Base-by-base conservation (phyloP, 2,888 invertebrate species). In the Cheilosia pagana region DNA sequence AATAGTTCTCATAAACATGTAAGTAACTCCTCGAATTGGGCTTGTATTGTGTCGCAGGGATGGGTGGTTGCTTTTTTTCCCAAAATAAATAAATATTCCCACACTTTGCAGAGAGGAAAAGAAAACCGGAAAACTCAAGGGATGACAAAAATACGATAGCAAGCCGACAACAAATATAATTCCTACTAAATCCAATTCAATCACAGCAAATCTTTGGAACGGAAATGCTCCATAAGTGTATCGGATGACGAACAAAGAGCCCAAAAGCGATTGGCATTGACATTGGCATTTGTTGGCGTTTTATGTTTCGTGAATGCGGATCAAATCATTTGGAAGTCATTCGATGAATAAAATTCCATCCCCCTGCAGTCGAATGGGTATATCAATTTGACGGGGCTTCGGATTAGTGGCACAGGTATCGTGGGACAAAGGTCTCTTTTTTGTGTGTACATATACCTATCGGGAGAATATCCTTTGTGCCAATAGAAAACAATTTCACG, bases 241-340 rank as follows among this genome's bases (percentile, higher is more conserved):
- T 79, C 79, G 74, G 45, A 79, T 79, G 70, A 75, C 74, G 83
- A 83, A 83, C 83, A 83, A 79, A 79, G 72, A 59, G 35, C 35
- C 57, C 19, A 45, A 63, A 57, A 78, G 62, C 55, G 28, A 78
- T 78, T 78, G 72, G 55, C 55, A 53, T 67, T 82, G 78, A 74
- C 59, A 75, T 78, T 78, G 72, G 55, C 55, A 53, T 67, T 83
- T 83, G 79, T 65, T 81, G 70, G 65, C 85, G 81, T 81, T 85
- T 85, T 85, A 85, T 85, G 85, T 85, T 75, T 85, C 76, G 81
- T 85, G 85, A 85, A 85, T 85, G 85, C 81, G 72, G 76, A 81
- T 86, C 76, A 86, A 86, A 86, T 86, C 72, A 86, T 86, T 81
- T 86, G 86, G 86, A 86, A 86, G 68, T 68, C 62, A 86, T 86